Percentiles rank a stretch among this genome's conserved stretches.
Evolutionary conservation across 2,113 vertebrate genomes (phyloP).

Genomic region (Propithecus coquereli): DNA sequence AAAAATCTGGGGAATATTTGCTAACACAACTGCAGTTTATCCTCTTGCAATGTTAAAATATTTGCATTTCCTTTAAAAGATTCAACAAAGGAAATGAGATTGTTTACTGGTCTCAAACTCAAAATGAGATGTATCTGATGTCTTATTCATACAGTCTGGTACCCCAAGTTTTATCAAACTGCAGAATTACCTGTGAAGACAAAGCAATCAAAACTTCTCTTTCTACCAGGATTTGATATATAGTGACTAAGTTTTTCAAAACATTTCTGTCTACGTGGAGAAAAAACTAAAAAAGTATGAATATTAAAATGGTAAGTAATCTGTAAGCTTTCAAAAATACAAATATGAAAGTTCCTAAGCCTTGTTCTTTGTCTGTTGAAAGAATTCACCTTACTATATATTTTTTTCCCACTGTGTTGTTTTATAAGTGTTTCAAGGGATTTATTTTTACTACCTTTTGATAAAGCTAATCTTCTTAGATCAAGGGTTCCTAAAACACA

Average conservation of each 20-base stretch:
- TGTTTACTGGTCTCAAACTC: background rate
- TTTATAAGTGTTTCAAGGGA: background rate
- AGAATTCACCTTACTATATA: background rate
- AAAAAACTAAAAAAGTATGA: background rate
- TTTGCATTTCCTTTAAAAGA: background rate
- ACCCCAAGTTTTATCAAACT: background rate
- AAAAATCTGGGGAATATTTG: background rate
- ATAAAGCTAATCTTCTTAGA: background rate
- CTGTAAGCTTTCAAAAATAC: background rate
- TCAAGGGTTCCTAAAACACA: background rate
- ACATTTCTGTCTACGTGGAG: background rate
- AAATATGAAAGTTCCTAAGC: background rate
- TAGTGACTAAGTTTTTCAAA: background rate
- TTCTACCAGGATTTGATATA: background rate
- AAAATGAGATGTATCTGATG: background rate
- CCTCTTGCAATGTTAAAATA: background rate
- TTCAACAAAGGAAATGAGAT: background rate
- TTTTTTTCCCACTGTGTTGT: background rate
- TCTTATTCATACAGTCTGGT: background rate
- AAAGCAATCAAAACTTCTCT: background rate
- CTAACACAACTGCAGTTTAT: background rate
- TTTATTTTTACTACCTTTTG: background rate
- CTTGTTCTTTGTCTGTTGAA: background rate
- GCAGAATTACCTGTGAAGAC: background rate
- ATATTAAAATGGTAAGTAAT: background rate